A percentile compares a stretch with the other conserved stretches of the same genome.
phyloP scores from a whole-genome alignment of 2,113 vertebrate species.

The cattle (Bos taurus) region ARS-UCD2.0 NC_037329.1:81084501-81085000 shows the following conservation, averaged over 20 bases:
- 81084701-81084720: neutral
- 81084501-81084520: neutral
- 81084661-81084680: neutral
- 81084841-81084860: neutral
- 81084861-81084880: neutral
- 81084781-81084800: neutral
- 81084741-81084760: neutral
- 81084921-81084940: neutral
- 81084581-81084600: neutral
- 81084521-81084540: neutral
- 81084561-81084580: neutral
- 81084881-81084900: neutral
- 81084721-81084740: neutral
- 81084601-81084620: neutral
- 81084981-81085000: accelerated
- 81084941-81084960: neutral
- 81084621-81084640: neutral
- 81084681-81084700: neutral
- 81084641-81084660: neutral
- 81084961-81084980: neutral
- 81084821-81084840: neutral
- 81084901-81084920: neutral
- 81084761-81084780: neutral
- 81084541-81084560: neutral
- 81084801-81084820: neutral